Percentiles rank a stretch among this genome's conserved stretches.
These are phyloP conservation scores for Pseudochromis fuscus DNA, from an alignment of 2,797 vertebrate species.

Conservation along the genomic window DNA sequence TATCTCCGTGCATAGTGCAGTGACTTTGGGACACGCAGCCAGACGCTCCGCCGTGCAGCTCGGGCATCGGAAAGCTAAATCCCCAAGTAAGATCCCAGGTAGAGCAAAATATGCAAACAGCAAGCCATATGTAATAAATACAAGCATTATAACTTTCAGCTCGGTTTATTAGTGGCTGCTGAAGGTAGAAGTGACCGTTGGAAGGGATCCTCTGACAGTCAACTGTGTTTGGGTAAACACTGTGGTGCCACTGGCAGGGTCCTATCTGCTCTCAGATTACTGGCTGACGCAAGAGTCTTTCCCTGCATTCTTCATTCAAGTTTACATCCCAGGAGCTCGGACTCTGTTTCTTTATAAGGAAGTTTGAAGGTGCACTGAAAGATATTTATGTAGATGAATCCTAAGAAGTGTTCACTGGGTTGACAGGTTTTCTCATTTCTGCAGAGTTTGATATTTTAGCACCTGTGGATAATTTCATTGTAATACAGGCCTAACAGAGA, in stretches of 20 bases:
- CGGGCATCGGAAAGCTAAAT: conserved; percentile 88
- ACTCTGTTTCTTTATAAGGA: not conserved
- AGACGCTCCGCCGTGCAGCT: conserved; percentile 85
- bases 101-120: conserved; percentile 74
- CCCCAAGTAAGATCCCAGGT: conserved; percentile 78
- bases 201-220: conserved; percentile 63
- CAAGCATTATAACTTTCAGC: conserved; percentile 61
- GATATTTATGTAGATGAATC: not conserved
- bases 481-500: no score
- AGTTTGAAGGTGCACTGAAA: not conserved
- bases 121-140: conserved; percentile 43
- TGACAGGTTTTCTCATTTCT: not conserved
- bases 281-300: no score
- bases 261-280: conserved; percentile 81
- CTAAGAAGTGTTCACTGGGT: not conserved
- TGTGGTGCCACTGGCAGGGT: conserved; percentile 72
- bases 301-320: no score
- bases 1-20: conserved; percentile 84
- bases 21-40: conserved; percentile 80
- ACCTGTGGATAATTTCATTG: not conserved
- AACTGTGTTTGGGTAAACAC: conserved; percentile 75
- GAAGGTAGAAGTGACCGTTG: conserved; percentile 51
- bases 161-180: conserved; percentile 11
- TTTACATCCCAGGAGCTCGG: no score
- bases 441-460: not conserved